Base-by-base conservation (phyloP, 2,888 invertebrate species). In the Campoletis raptor region DNA sequence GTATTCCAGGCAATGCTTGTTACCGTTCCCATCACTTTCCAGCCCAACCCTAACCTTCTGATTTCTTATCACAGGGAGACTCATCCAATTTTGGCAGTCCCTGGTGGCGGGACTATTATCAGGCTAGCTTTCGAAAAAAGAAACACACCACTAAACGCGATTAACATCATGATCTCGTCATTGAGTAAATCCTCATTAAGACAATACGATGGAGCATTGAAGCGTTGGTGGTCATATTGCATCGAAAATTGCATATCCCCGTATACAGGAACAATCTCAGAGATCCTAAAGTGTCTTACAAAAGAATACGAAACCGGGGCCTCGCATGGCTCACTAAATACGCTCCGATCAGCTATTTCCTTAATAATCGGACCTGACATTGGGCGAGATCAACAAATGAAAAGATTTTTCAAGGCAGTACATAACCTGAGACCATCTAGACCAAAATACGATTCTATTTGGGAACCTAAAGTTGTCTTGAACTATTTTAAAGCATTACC, bases 61-160 rank as follows among this genome's bases (percentile, higher is more conserved):
- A 73, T 87, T 42, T 89, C 88, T 81, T 64, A 81, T 83, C 76
- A 81, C 83, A 90, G 90, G 72, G 83, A 88, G 86, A 76, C 86
- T 87, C 90, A 90, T 86, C 88, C 87, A 40, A 57, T 72, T 72
- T 12, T 81, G 77, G 52, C 42, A 30, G 24, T 40, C 72, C 67
- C 77, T 81, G 81, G 48, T 85, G 8, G 81, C 64, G 48, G 89
- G 88, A 36, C 61, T 70, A 66, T 85, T 90, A 87, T 91, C 88
- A 7, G 86, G 48, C 48, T 15, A 48, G 48, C 15, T 1, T 85
- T 90, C 10, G 57, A 80, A 69, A 48, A 73, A 72, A 85, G 81
- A 66, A 69, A 74, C 10, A 79, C 86, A 15, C 89, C 90, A 74
- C 21, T 5, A 67, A 21, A 12, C 2, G 82, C 48, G 52, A 45